phyloP scores from a whole-genome alignment of 2,888 invertebrate genomes.

The Blastobasis lacticolella region DNA sequence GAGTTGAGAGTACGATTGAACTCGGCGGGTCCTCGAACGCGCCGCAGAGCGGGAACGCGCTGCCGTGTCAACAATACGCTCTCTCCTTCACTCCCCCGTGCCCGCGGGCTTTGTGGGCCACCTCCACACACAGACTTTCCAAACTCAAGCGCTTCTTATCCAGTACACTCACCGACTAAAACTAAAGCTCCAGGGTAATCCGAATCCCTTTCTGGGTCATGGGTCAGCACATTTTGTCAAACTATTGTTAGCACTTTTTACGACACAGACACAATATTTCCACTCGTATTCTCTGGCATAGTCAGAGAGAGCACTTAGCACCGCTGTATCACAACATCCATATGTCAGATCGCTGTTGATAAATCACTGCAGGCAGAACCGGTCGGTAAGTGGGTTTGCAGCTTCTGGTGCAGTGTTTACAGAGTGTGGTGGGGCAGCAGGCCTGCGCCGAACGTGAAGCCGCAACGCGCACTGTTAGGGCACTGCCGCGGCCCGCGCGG shows the following conservation, averaged over 20 bases:
- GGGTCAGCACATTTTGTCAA: conserved; percentile 33
- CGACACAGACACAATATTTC: conserved; percentile 29
- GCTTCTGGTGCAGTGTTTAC: conserved; percentile 43
- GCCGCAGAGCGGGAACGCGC: conserved; percentile 7
- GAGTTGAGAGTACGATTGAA: conserved; percentile 26
- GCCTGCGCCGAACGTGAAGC: conserved; percentile 31
- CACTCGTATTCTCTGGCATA: conserved; percentile 26
- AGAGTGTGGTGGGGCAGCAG: conserved; percentile 20
- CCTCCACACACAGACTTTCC: conserved; percentile 29
- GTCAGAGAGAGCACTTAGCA: conserved; percentile 40
- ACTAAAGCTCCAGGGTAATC: conserved; percentile 44
- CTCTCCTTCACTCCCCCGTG: conserved; percentile 56
- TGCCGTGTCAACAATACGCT: conserved; percentile 61
- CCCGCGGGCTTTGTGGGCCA: conserved; percentile 46
- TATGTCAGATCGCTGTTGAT: conserved; percentile 25
- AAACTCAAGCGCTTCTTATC: conserved; percentile 26
- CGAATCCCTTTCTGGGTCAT: conserved; percentile 37
- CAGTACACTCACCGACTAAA: conserved; percentile 40
- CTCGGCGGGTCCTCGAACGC: conserved; percentile 19
- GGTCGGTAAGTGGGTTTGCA: conserved; percentile 56
- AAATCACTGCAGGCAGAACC: conserved; percentile 50
- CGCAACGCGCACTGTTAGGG: conserved; percentile 48
- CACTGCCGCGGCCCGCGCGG: conserved; percentile 44
- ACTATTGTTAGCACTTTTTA: conserved; percentile 26
- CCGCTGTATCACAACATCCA: conserved; percentile 43